Evolutionary conservation across 2,113 vertebrate genomes (phyloP).

Genomic region (Haemorhous mexicanus): DNA sequence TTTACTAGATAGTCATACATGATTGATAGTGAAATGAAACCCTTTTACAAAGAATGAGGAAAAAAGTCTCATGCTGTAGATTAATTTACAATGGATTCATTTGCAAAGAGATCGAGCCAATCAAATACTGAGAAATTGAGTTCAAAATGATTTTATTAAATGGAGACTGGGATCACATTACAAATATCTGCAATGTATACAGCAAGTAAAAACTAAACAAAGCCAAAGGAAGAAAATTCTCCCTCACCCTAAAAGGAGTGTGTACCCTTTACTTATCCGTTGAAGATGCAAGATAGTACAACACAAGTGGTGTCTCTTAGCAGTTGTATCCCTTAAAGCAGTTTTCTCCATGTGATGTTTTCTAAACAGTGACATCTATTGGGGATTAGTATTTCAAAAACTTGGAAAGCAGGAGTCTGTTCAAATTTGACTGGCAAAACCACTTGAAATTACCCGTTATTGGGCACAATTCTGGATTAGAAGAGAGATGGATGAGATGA

Average conservation of each 20-base stretch:
- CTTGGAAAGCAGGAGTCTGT: background rate
- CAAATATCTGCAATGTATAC: background rate
- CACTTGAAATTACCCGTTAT: background rate
- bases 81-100: background rate
- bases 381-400: background rate
- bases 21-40: background rate
- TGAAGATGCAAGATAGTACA: background rate
- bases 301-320: background rate
- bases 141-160: background rate
- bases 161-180: background rate
- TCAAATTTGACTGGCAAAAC: background rate
- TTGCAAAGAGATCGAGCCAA: background rate
- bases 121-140: background rate
- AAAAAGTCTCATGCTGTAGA: background rate
- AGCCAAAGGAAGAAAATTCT: background rate
- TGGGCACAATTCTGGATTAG: background rate
- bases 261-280: background rate
- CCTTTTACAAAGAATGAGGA: background rate
- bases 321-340: background rate
- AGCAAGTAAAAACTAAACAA: background rate
- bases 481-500: background rate
- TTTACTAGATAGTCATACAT: background rate
- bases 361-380: conserved; percentile 29
- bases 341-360: background rate
- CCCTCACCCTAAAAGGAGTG: background rate